phyloP scores from a whole-genome alignment of 2,113 vertebrate species.

The Prionailurus viverrinus region DNA sequence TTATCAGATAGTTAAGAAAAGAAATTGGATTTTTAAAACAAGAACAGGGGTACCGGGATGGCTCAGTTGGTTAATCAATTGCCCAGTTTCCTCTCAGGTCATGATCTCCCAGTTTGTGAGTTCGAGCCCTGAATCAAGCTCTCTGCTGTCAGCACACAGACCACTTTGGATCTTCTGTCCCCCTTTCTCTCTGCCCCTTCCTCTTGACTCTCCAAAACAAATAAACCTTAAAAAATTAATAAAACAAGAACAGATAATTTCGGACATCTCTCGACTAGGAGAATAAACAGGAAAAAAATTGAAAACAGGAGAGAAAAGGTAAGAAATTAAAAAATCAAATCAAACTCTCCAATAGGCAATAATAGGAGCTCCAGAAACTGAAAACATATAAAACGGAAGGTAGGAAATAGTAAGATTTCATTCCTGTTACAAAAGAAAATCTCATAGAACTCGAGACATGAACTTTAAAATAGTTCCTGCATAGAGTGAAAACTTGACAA shows the following conservation, averaged over 20 bases:
- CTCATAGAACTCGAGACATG: background rate
- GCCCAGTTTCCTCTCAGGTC: too few relatives aligned
- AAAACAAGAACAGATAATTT: background rate
- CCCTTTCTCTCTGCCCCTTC: too few relatives aligned
- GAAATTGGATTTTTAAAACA: background rate
- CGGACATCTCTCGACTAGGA: background rate
- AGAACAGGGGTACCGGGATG: background rate
- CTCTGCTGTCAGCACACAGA: too few relatives aligned
- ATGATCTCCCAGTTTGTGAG: too few relatives aligned
- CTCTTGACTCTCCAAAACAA: too few relatives aligned
- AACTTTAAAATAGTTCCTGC: background rate
- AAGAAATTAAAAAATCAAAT: background rate
- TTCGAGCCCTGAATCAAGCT: too few relatives aligned
- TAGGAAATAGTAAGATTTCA: background rate
- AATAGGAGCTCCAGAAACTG: background rate
- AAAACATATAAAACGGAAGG: background rate
- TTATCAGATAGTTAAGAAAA: background rate
- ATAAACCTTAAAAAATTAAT: background rate
- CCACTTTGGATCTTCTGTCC: too few relatives aligned
- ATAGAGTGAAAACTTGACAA: background rate
- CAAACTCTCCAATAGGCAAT: background rate
- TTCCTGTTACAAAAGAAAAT: conserved; percentile 17
- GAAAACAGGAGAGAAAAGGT: background rate
- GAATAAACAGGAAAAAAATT: background rate
- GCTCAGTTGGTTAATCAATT: too few relatives aligned